These are phyloP conservation scores for Pyrrhosoma nymphula DNA, from an alignment of 2,888 invertebrate genomes.

Conservation along the genomic window DNA sequence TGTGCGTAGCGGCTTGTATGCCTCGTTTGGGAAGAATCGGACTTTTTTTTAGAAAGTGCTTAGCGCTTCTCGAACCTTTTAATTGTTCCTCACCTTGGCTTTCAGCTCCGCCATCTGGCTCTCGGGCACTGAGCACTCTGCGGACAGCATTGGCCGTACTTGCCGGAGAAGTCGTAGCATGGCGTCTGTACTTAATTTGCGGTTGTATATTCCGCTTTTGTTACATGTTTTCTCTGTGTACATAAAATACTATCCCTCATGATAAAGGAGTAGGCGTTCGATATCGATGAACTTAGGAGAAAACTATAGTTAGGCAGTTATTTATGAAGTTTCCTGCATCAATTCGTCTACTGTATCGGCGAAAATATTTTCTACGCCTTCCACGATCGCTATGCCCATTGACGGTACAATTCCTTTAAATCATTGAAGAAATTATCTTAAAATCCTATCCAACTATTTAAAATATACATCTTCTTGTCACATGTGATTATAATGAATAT, in stretches of 20 bases:
- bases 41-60: neutral
- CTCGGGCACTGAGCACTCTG: neutral
- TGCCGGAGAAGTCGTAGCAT: neutral
- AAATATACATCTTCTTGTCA: too few relatives aligned
- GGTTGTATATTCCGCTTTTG: neutral
- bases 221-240: neutral
- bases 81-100: neutral
- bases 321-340: too few relatives aligned
- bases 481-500: too few relatives aligned
- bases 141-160: neutral
- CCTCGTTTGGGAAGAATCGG: neutral
- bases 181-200: neutral
- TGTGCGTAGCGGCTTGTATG: neutral
- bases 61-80: neutral
- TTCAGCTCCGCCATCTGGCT: neutral
- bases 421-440: too few relatives aligned
- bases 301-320: too few relatives aligned
- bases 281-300: neutral
- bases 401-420: too few relatives aligned
- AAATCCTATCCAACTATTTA: too few relatives aligned
- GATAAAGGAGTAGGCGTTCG: neutral
- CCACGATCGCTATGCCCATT: too few relatives aligned
- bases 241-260: neutral
- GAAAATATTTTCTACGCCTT: too few relatives aligned
- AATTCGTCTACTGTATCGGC: too few relatives aligned